Base-by-base conservation (phyloP, 2,888 invertebrate genomes). In the Incurvaria masculella region DNA sequence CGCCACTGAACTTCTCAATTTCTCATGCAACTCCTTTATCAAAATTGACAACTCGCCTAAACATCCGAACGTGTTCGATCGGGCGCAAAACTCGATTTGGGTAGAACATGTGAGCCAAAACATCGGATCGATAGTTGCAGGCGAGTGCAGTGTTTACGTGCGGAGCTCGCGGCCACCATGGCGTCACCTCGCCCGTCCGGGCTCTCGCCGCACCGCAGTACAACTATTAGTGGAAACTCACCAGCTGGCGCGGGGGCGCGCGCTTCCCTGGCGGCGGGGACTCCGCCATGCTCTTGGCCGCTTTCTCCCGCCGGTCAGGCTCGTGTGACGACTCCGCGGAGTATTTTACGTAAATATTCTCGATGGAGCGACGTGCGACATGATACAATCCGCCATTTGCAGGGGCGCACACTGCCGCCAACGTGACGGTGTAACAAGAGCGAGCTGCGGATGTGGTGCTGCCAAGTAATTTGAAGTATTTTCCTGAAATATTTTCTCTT, bases 161-260 rank as follows among this genome's bases (percentile, higher is more conserved):
- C 81, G 81, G 76, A 76, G 78, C 79, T 79, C 78, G 78, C 74
- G 75, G 75, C 78, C 80, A 80, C 80, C 80, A 83, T 83, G 83
- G 83, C 83, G 82, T 80, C 79, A 79, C 78, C 75, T 33, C 33
- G 33, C 33, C 33, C 33, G 33, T n/a, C 33, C 33, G 33, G 33
- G 33, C 14, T 33, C 33, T 11, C 33, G 23, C 23, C 5, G 14
- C 3, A 8, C 33, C 33, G 33, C 33, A 33, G 33, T 33, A 33
- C 3, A 14, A 33, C 14, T 33, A 33, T 33, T 33, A 8, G 33
- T 14, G 33, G 23, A 23, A 69, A 81, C 83, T 82, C 69, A 84
- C 84, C 81, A 84, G 76, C 62, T 83, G 83, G 59, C 83, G 79
- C 54, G 82, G 69, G 62, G 81, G 78, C 69, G 81, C 81, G 69